Evolutionary conservation across 1,140 invertebrate genomes (phyloP), one percentile per base, ranked within the genome.

Genomic region (Cydia amplana): DNA sequence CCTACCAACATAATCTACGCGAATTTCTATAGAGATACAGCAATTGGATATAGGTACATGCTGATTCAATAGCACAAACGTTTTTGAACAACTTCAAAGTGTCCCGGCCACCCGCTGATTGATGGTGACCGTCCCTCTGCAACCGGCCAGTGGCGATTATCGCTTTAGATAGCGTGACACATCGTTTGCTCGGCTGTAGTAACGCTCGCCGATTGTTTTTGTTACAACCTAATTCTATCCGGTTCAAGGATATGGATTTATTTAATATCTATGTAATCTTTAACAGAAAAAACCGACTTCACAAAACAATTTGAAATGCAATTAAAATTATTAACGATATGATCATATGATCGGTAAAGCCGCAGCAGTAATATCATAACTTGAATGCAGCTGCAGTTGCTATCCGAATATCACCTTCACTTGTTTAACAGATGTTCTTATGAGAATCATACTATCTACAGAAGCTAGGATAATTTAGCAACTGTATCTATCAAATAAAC

Each of bases 141-240:
- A 23, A 60, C 72, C 46, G 75, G 70, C 74, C 78, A 75, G 65
- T 67, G 32, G 74, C 75, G 80, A 83, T 83, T 80, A 83, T 82
- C 82, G 76, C 78, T 74, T 75, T 74, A 78, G 78, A 79, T 81
- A 78, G 79, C 70, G 76, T 74, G 77, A 78, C 80, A 81, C 78
- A 75, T 80, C 78, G 78, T 82, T 83, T 81, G 77, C 78, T 74
- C 40, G 70, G 51, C 74, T 80, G 78, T 76, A 79, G 65, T 40
- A 70, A 36, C 65, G 65, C 32, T 70, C 32, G 65, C 36, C 36
- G 65, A 70, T 70, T 70, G 65, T 70, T 70, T 70, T 70, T 43
- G 65, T 70, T 43, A 18, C 28, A 70, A 23, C 65, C 32, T 70
- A 70, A 70, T 70, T 70, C 32, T 36, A 70, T 70, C 65, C 65